Conservation (phyloP, 2,888 invertebrate genomes). For the Clepsis dumicolana region DNA sequence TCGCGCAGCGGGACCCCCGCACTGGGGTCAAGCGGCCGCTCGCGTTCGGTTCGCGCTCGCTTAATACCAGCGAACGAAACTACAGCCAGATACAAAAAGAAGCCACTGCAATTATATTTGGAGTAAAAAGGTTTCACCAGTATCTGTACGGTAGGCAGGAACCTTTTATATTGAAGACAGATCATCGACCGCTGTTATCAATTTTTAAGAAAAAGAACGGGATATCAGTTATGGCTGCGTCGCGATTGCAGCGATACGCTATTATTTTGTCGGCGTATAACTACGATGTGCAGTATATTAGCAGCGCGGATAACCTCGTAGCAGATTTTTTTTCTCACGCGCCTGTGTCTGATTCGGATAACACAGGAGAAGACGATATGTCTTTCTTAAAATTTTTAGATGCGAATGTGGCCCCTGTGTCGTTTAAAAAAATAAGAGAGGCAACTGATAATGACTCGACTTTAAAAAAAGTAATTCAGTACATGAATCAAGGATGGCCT, state of each 20-base stretch:
- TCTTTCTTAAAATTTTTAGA: slow-evolving; percentile 11
- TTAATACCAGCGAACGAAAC: slow-evolving; percentile 38
- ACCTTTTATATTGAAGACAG: slow-evolving; percentile 46
- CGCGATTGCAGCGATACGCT: slow-evolving; percentile 8
- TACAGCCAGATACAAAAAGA: slow-evolving; percentile 49
- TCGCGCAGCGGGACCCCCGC: neutral
- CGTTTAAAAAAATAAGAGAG: slow-evolving; percentile 16
- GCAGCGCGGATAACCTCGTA: neutral
- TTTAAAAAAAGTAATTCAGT: slow-evolving; percentile 38
- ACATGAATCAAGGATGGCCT: slow-evolving; percentile 40
- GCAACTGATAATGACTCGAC: slow-evolving; percentile 26
- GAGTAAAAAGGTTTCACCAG: slow-evolving; percentile 46
- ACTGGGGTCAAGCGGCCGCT: slow-evolving; percentile 29
- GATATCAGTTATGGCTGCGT: slow-evolving; percentile 21
- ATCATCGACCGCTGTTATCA: slow-evolving; percentile 45
- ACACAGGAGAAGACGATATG: neutral
- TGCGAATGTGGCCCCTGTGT: slow-evolving; percentile 1
- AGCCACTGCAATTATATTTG: slow-evolving; percentile 46
- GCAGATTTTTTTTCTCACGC: slow-evolving; percentile 21
- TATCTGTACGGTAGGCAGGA: slow-evolving; percentile 46
- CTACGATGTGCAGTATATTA: slow-evolving; percentile 1
- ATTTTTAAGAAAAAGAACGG: slow-evolving; percentile 27
- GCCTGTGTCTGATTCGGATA: neutral
- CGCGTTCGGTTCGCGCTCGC: slow-evolving; percentile 40
- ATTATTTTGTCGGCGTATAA: slow-evolving; percentile 20